A percentile compares a stretch with the other conserved stretches of the same genome.
Conservation (phyloP, 1,140 invertebrate species). For the Planococcus citri region DNA sequence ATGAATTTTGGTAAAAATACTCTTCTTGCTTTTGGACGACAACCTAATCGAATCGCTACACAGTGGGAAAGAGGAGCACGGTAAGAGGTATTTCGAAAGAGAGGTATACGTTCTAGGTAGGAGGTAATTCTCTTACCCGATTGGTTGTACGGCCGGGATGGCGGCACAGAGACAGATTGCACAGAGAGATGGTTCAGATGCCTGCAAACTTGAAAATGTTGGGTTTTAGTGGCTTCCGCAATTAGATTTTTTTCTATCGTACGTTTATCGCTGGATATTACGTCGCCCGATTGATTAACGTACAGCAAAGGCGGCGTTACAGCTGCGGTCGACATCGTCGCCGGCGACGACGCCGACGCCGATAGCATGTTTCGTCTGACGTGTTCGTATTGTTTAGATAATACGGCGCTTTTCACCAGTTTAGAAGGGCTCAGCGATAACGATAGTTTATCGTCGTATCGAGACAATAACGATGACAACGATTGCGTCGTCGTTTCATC, state of each 20-base stretch:
- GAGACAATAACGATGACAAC: too few species aligned
- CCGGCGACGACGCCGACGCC: background rate
- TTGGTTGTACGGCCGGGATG: conserved; percentile 14
- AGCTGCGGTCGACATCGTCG: too few species aligned
- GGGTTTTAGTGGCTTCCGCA: conserved; percentile 19
- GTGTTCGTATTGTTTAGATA: conserved; percentile 19
- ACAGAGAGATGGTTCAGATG: conserved; percentile 19
- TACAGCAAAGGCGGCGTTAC: background rate
- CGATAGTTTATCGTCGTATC: background rate
- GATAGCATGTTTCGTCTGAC: conserved; percentile 5
- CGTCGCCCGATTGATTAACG: conserved; percentile 3
- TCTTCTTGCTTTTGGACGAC: too few species aligned
- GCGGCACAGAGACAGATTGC: conserved; percentile 18
- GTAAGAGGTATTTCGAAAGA: background rate
- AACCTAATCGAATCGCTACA: too few species aligned
- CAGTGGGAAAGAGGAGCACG: background rate
- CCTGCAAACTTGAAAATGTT: conserved; percentile 18
- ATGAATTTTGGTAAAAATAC: too few species aligned
- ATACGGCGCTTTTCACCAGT: conserved; percentile 45
- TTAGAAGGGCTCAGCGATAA: conserved; percentile 43
- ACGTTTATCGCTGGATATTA: background rate
- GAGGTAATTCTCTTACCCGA: conserved; percentile 18
- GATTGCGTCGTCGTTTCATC: background rate
- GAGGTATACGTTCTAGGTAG: background rate
- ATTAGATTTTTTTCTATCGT: background rate